phyloP scores from a whole-genome alignment of 1,140 invertebrate species.

The Chlorops oryzae region DNA sequence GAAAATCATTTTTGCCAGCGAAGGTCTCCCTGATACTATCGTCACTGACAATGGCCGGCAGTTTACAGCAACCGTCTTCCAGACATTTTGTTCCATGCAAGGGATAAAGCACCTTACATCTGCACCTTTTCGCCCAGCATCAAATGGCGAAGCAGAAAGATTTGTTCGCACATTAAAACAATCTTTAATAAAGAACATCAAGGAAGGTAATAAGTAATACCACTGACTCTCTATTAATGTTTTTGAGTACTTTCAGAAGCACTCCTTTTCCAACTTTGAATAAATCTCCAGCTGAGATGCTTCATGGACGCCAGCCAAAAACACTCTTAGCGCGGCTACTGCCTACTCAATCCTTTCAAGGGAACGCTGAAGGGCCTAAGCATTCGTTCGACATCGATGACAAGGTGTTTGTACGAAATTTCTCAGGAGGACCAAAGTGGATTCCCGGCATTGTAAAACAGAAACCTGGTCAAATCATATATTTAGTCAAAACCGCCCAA shows the following conservation, averaged over 20 bases:
- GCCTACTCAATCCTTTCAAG: not conserved
- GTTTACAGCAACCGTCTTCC: not conserved
- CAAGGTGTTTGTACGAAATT: not conserved
- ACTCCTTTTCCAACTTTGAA: slow-evolving; percentile 9
- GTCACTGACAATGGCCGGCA: slow-evolving; percentile 22
- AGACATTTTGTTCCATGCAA: not conserved
- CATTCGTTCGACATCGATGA: not conserved
- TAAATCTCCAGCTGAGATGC: slow-evolving; percentile 8
- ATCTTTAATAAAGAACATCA: not conserved
- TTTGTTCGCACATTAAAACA: not conserved
- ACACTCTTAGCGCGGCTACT: not conserved
- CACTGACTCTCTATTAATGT: not conserved
- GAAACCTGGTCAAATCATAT: not conserved
- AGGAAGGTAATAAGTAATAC: not conserved
- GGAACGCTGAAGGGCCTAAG: not conserved
- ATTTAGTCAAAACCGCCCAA: not conserved
- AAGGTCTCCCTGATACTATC: not conserved
- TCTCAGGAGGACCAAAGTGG: not conserved
- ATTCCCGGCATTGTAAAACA: not conserved
- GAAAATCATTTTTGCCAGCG: not conserved
- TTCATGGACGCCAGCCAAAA: slow-evolving; percentile 7
- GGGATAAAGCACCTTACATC: not conserved
- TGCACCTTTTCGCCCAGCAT: not conserved
- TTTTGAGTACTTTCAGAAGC: not conserved
- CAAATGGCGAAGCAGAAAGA: not conserved